phyloP scores from a whole-genome alignment of 2,797 vertebrate genomes.

The Cottoperca gobio region DNA sequence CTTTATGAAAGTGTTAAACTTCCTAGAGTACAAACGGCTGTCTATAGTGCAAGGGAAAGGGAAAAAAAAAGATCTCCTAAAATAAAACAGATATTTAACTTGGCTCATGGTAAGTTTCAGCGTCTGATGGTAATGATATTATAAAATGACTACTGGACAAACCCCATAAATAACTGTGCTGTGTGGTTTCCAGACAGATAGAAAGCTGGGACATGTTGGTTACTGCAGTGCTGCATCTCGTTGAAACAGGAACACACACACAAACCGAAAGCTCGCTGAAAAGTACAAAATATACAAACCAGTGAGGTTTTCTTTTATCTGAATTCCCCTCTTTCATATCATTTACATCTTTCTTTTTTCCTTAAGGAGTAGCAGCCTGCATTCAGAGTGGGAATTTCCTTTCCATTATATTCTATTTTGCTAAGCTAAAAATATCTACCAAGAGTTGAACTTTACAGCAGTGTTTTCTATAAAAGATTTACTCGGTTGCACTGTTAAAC shows the following conservation, averaged over 20 bases:
- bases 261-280: constrained; percentile 35
- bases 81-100: constrained; percentile 88
- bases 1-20: constrained; percentile 68
- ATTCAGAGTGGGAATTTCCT: constrained; percentile 77
- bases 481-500: constrained; percentile 40
- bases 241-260: constrained; percentile 57
- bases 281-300: constrained; percentile 55
- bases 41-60: constrained; percentile 62
- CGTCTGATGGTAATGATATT: constrained; percentile 86
- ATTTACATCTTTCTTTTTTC: constrained; percentile 61
- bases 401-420: constrained; percentile 77
- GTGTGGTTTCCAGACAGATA: constrained; percentile 82
- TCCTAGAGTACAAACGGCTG: constrained; percentile 68
- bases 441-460: constrained; percentile 51
- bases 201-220: constrained; percentile 73
- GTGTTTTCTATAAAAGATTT: constrained; percentile 66
- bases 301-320: constrained; percentile 42
- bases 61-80: constrained; percentile 72
- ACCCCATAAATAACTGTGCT: constrained; percentile 84
- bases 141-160: constrained; percentile 86
- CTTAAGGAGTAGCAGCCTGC: constrained; percentile 38
- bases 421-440: constrained; percentile 77
- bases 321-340: constrained; percentile 62
- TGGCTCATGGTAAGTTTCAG: constrained; percentile 78
- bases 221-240: constrained; percentile 72